Evolutionary conservation across 2,888 invertebrate genomes (phyloP).

Genomic region (Athetis lepigone): DNA sequence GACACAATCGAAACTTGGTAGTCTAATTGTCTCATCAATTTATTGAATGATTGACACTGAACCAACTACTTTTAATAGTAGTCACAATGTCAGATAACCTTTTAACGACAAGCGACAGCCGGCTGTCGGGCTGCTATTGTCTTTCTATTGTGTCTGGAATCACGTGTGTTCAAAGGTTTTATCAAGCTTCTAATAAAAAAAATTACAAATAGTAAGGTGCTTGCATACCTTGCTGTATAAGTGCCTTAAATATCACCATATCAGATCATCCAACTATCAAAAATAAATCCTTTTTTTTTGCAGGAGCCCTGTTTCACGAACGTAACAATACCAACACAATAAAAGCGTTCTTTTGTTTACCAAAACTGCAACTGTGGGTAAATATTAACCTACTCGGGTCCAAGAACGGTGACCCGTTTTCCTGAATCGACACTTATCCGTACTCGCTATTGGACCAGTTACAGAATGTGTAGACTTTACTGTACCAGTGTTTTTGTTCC

Average conservation of each 20-base stretch:
- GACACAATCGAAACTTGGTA: background rate
- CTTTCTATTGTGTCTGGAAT: too few species aligned
- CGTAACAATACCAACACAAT: slow-evolving; percentile 18
- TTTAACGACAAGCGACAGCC: too few species aligned
- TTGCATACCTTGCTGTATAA: too few species aligned
- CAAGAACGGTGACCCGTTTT: slow-evolving; percentile 44
- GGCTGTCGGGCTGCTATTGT: too few species aligned
- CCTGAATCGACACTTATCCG: slow-evolving; percentile 45
- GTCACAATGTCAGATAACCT: too few species aligned
- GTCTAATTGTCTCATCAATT: background rate
- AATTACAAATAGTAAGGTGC: too few species aligned
- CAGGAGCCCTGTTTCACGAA: background rate
- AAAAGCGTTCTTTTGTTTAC: slow-evolving; percentile 6
- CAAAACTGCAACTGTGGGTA: slow-evolving; percentile 29
- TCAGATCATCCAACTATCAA: background rate
- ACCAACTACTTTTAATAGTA: too few species aligned
- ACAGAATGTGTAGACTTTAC: slow-evolving; percentile 8
- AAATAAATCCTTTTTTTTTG: background rate
- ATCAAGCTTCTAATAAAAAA: too few species aligned
- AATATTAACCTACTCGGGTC: slow-evolving; percentile 37
- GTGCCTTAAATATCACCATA: too few species aligned
- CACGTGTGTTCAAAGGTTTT: too few species aligned
- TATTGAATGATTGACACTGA: too few species aligned
- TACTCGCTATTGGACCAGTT: slow-evolving; percentile 37
- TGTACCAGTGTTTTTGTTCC: slow-evolving; percentile 13